Conservation (phyloP, 2,113 vertebrate species). For the Mus pahari region DNA sequence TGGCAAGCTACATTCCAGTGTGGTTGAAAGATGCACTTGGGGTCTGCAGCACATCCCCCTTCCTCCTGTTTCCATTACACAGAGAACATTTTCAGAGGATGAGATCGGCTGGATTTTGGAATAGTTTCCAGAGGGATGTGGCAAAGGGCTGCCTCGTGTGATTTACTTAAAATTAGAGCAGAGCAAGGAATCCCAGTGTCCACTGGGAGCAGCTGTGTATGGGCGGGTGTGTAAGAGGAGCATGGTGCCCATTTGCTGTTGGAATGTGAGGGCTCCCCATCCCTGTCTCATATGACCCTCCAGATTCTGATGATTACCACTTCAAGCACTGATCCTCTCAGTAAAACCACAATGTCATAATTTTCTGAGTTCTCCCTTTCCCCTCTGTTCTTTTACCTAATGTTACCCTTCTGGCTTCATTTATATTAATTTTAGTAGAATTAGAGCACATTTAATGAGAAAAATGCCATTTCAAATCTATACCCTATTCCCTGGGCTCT, state of each 20-base stretch:
- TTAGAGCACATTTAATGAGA: background rate
- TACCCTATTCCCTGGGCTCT: background rate
- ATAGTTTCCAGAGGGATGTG: slow-evolving; percentile 83
- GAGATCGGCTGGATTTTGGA: slow-evolving; percentile 78
- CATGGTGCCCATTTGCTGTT: slow-evolving; percentile 10
- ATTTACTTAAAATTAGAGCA: slow-evolving; percentile 79
- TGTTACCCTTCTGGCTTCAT: background rate
- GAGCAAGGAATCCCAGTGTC: slow-evolving; percentile 73
- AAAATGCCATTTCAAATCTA: background rate
- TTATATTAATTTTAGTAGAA: slow-evolving; percentile 44
- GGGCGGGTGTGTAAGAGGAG: background rate
- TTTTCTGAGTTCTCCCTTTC: background rate
- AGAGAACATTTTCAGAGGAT: slow-evolving; percentile 82
- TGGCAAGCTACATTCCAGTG: slow-evolving; percentile 78
- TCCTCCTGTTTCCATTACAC: slow-evolving; percentile 82
- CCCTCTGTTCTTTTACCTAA: background rate
- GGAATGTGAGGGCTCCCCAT: background rate
- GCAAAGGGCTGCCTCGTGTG: slow-evolving; percentile 70
- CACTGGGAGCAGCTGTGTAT: slow-evolving; percentile 56
- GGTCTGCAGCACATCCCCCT: slow-evolving; percentile 77
- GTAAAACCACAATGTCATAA: background rate
- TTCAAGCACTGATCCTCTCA: slow-evolving; percentile 25
- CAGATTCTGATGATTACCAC: background rate
- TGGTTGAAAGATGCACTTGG: slow-evolving; percentile 77
- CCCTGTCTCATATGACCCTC: background rate